Percentiles rank a stretch among this genome's conserved stretches.
phyloP scores from a whole-genome alignment of 2,113 vertebrate species.

The Labeo rohita region DNA sequence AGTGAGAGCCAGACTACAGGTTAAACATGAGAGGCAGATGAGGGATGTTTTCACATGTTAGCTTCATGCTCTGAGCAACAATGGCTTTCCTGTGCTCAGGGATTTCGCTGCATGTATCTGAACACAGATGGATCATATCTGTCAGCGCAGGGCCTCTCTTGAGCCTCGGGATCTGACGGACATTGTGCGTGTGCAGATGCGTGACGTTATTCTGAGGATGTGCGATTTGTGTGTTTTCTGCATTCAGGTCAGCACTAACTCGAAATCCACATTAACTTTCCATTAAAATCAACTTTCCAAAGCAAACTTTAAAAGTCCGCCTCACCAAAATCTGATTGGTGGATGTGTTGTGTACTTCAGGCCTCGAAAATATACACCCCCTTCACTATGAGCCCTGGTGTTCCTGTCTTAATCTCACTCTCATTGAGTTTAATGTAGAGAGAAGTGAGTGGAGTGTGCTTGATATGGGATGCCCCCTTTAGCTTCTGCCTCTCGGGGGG shows the following conservation, averaged over 20 bases:
- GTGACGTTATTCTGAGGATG: conserved; percentile 25
- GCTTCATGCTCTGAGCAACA: conserved; percentile 53
- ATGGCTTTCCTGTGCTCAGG: conserved; percentile 73
- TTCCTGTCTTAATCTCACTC: not conserved
- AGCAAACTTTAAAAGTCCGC: not conserved
- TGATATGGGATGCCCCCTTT: conserved; percentile 67
- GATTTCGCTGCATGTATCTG: conserved; percentile 67
- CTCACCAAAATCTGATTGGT: not conserved
- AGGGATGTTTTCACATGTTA: not conserved
- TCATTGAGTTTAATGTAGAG: conserved; percentile 20
- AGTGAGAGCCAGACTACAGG: not conserved
- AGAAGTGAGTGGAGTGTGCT: conserved; percentile 69
- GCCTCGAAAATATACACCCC: not conserved
- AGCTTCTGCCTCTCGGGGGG: conserved; percentile 60
- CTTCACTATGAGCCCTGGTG: not conserved
- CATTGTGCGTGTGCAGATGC: conserved; percentile 55
- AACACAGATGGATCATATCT: conserved; percentile 64
- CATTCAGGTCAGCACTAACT: not conserved
- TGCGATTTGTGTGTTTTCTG: conserved; percentile 32
- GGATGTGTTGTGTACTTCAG: not conserved
- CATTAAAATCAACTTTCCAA: not conserved
- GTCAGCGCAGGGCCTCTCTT: conserved; percentile 70
- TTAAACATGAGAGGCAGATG: not conserved
- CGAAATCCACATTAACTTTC: not conserved
- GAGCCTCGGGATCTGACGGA: conserved; percentile 34